Conservation (phyloP, 2,888 invertebrate genomes). For the Bombyx huttoni region DNA sequence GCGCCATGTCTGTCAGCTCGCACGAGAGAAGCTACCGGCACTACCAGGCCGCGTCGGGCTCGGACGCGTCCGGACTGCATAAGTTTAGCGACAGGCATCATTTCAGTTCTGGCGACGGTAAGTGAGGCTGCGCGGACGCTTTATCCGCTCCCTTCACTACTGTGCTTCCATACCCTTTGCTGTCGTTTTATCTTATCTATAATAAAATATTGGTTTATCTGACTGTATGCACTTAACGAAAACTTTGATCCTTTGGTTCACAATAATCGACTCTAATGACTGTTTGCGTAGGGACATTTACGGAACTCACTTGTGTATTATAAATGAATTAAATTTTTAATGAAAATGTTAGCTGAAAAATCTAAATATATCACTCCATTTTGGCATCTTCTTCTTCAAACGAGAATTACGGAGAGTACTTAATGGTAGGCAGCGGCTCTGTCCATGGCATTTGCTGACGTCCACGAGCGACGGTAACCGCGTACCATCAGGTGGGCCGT, state of each 20-base stretch:
- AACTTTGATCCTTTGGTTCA: neutral
- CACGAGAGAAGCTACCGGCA: conserved; percentile 45
- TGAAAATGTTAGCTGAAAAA: too few species aligned
- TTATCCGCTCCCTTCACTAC: conserved; percentile 14
- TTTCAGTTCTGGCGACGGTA: conserved; percentile 56
- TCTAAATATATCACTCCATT: too few species aligned
- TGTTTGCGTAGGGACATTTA: too few species aligned
- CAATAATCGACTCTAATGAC: neutral
- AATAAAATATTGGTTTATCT: conserved; percentile 21
- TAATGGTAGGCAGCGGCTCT: too few species aligned
- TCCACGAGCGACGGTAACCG: too few species aligned
- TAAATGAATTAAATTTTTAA: too few species aligned
- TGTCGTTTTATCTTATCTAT: conserved; percentile 17
- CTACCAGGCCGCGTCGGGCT: conserved; percentile 39
- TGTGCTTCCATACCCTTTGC: conserved; percentile 23
- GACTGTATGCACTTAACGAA: neutral
- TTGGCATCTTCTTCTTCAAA: too few species aligned
- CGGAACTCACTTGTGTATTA: too few species aligned
- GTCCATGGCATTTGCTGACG: too few species aligned
- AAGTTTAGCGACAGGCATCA: conserved; percentile 55
- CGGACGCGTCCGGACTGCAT: conserved; percentile 33
- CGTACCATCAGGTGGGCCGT: too few species aligned
- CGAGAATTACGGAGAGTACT: too few species aligned
- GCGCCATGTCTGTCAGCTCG: conserved; percentile 25
- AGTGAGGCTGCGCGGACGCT: conserved; percentile 23